These are phyloP conservation scores for Apamea anceps DNA, from an alignment of 2,888 invertebrate genomes.

Conservation along the genomic window DNA sequence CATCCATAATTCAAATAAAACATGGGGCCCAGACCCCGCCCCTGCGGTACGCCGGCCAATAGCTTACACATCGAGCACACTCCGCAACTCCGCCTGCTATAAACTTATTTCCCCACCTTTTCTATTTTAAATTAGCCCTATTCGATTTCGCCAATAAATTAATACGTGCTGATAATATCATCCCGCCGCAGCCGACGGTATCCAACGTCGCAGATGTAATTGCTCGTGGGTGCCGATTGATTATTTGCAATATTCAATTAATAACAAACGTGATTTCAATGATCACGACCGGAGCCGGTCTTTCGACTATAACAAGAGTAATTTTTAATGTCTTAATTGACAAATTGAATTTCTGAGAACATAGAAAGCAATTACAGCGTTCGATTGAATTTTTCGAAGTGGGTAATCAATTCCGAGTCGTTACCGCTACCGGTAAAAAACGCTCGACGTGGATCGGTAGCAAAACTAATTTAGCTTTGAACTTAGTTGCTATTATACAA, in stretches of 20 bases:
- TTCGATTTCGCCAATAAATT: slow-evolving; percentile 85
- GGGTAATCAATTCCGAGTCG: slow-evolving; percentile 71
- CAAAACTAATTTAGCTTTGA: slow-evolving; percentile 65
- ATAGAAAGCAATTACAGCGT: slow-evolving; percentile 74
- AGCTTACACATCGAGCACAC: slow-evolving; percentile 81
- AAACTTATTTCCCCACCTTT: slow-evolving; percentile 85
- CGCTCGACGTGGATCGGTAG: slow-evolving; percentile 67
- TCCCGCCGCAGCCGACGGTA: slow-evolving; percentile 74
- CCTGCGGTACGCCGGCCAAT: slow-evolving; percentile 88
- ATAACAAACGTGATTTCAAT: slow-evolving; percentile 82
- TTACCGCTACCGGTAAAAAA: slow-evolving; percentile 74
- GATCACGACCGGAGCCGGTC: slow-evolving; percentile 76
- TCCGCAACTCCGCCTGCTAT: slow-evolving; percentile 86
- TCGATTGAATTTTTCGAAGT: slow-evolving; percentile 72
- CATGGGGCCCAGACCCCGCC: slow-evolving; percentile 89
- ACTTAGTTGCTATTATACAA: slow-evolving; percentile 63
- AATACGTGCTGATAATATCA: slow-evolving; percentile 84
- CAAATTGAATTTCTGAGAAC: slow-evolving; percentile 77
- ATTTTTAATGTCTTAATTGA: slow-evolving; percentile 82
- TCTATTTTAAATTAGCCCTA: slow-evolving; percentile 85
- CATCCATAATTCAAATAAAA: slow-evolving; percentile 90
- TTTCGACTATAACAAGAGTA: slow-evolving; percentile 71
- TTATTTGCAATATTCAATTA: slow-evolving; percentile 86
- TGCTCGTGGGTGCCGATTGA: slow-evolving; percentile 82
- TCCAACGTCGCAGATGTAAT: slow-evolving; percentile 78